Evolutionary conservation across 1,140 invertebrate species (phyloP).

Genomic region (honey bee (Apis mellifera)): Amel_HAv3.1 CM009945.2:1661501-1662000

Average conservation of each 20-base stretch:
- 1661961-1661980: neutral
- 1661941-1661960: no score
- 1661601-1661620: constrained; percentile 21
- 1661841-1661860: no score
- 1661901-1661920: no score
- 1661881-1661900: no score
- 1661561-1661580: neutral
- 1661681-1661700: constrained; percentile 24
- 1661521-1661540: neutral
- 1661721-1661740: neutral
- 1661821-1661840: no score
- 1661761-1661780: no score
- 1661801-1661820: no score
- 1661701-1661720: neutral
- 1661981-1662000: no score
- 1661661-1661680: constrained; percentile 41
- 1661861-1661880: no score
- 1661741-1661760: neutral
- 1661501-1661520: neutral
- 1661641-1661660: constrained; percentile 30
- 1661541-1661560: neutral
- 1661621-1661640: constrained; percentile 3
- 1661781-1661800: no score
- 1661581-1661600: neutral
- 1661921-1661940: no score